Evolutionary conservation across 2,888 invertebrate genomes (phyloP), one percentile per base, ranked within the genome.

Genomic region (Coenonympha glycerion): DNA sequence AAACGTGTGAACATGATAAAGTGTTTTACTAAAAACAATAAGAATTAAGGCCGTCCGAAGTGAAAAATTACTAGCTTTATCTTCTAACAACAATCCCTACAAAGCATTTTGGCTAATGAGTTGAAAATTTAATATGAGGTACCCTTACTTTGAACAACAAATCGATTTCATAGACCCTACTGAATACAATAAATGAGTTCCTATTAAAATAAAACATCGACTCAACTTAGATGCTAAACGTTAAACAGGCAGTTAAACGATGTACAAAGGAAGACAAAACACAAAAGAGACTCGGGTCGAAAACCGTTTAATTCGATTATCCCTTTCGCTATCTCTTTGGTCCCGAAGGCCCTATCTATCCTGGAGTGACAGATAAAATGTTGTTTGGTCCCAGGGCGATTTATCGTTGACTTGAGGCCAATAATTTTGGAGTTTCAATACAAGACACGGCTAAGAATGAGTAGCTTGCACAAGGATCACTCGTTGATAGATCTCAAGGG

Each of bases 381-480:
- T 49, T 57, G 53, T 60, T 52, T 46, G n/a, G 52, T 55, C 49
- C 19, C 39, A 24, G 46, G 36, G 48, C 47, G 40, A 49, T 47
- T 52, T 58, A 61, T 60, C 51, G 54, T 47, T 50, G 48, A 53
- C 57, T 51, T n/a, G 63, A 62, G 63, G 56, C 53, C 55, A 55
- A 64, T 64, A 61, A 63, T 62, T 63, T 62, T 63, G 59, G 55
- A 51, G 41, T 54, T 57, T 52, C 57, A 57, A 34, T 41, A 39
- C 30, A 16, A 34, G 47, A 56, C 36, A 34, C 21, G 31, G 24
- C 28, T 11, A 46, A 44, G n/a, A n/a, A n/a, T n/a, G n/a, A n/a
- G n/a, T n/a, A 15, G 28, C 9, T n/a, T n/a, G n/a, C n/a, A n/a
- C n/a, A n/a, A n/a, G n/a, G n/a, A n/a, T n/a, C n/a, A n/a, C n/a